A percentile compares a stretch with the other conserved stretches of the same genome.
These are phyloP conservation scores for Lepus americanus DNA, from an alignment of 2,113 vertebrate genomes.

Conservation along the genomic window DNA sequence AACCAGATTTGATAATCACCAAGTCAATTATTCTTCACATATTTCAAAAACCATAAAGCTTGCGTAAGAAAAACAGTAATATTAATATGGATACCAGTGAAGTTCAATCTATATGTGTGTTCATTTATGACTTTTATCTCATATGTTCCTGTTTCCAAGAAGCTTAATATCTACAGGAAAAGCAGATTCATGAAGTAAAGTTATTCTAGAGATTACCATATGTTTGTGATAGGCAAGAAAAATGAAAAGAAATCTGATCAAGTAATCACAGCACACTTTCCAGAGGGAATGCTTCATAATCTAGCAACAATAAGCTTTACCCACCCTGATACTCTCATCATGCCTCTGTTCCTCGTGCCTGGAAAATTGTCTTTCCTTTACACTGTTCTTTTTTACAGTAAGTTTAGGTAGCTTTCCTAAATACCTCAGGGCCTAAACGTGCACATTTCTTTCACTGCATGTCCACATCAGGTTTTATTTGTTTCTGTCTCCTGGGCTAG, in stretches of 20 bases:
- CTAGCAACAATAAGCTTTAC: neutral
- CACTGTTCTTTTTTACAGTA: neutral
- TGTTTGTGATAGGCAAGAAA: neutral
- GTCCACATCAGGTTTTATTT: neutral
- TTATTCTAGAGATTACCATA: neutral
- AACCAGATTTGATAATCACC: neutral
- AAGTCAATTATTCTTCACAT: neutral
- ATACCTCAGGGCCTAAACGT: neutral
- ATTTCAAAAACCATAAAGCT: neutral
- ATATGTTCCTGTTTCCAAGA: neutral
- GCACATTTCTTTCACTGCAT: neutral
- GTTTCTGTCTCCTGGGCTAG: neutral
- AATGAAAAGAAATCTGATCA: neutral
- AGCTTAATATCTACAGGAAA: neutral
- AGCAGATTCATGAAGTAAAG: neutral
- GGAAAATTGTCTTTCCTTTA: neutral
- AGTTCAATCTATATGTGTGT: neutral
- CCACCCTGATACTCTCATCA: accelerated
- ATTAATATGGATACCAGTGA: neutral
- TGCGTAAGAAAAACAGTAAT: neutral
- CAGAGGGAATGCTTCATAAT: neutral
- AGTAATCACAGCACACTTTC: neutral
- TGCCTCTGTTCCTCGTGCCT: neutral
- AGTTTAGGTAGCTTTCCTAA: neutral
- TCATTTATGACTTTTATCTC: constrained; percentile 1